phyloP scores from a whole-genome alignment of 1,140 invertebrate species.

The Bursaphelenchus mucronatus region DNA sequence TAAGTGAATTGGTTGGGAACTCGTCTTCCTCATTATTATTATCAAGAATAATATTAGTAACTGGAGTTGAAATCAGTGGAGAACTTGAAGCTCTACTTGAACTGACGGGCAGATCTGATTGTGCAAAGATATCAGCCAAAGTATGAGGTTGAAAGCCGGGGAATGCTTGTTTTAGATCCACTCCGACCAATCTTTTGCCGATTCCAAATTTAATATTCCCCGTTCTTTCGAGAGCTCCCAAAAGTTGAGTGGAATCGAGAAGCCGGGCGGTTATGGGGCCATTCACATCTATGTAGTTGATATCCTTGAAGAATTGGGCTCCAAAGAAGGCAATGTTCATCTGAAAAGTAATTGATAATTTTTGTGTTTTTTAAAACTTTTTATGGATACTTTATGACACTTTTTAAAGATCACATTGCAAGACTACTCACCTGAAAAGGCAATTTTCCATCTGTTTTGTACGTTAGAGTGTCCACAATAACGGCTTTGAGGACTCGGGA shows the following conservation, averaged over 20 bases:
- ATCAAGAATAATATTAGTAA: not conserved
- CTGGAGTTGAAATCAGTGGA: conserved; percentile 17
- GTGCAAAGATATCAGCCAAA: conserved; percentile 22
- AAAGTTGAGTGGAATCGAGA: conserved; percentile 41
- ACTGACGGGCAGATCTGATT: conserved; percentile 22
- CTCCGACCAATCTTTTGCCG: conserved; percentile 32
- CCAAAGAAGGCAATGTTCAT: conserved; percentile 44
- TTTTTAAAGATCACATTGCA: not conserved
- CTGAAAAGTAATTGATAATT: conserved; percentile 22
- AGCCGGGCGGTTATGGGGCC: conserved; percentile 35
- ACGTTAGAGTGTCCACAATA: conserved; percentile 22
- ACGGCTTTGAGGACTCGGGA: conserved; percentile 27
- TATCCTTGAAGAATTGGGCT: conserved; percentile 34
- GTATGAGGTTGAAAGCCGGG: conserved; percentile 32
- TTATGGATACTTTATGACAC: not conserved
- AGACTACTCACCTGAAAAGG: conserved; percentile 35
- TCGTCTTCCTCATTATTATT: too few relatives aligned
- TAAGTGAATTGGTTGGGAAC: too few relatives aligned
- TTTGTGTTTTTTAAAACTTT: not conserved
- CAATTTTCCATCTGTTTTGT: conserved; percentile 23
- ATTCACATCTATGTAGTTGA: conserved; percentile 26
- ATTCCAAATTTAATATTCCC: conserved; percentile 36
- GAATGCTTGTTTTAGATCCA: conserved; percentile 42
- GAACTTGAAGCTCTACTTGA: conserved; percentile 8
- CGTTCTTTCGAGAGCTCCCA: conserved; percentile 42